phyloP scores from a whole-genome alignment of 2,888 invertebrate species.

The Danaus chrysippus region DNA sequence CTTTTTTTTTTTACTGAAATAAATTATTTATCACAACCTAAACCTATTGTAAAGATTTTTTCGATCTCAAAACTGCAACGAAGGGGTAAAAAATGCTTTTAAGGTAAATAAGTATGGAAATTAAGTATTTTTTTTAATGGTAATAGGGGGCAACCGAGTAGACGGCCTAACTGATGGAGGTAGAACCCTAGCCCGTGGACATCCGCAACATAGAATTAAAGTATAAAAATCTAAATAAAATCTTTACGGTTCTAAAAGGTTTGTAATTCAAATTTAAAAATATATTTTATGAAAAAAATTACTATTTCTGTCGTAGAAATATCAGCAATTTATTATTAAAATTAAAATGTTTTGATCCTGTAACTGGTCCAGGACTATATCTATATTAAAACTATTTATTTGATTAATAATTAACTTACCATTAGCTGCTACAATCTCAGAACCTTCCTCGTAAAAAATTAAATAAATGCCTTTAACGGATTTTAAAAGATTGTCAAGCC shows the following conservation, averaged over 20 bases:
- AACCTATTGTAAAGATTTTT: not conserved
- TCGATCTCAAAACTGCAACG: constrained; percentile 20
- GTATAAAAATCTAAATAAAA: too few species aligned
- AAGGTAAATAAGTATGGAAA: constrained; percentile 13
- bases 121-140: not conserved
- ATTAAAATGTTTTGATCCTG: not conserved
- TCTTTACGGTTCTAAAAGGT: too few species aligned
- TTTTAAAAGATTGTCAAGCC: constrained; percentile 81
- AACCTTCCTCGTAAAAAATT: constrained; percentile 91
- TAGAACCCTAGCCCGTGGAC: too few species aligned
- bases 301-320: not conserved
- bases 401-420: constrained; percentile 72
- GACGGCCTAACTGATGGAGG: too few species aligned
- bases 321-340: not conserved
- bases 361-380: too few species aligned
- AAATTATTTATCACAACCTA: constrained; percentile 18
- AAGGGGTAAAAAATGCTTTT: constrained; percentile 25
- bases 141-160: too few species aligned
- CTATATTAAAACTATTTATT: not conserved
- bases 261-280: too few species aligned
- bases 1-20: constrained; percentile 13
- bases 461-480: constrained; percentile 85
- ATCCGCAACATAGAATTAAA: too few species aligned
- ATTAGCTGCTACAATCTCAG: constrained; percentile 90
- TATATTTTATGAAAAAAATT: too few species aligned